Conservation (phyloP, 2,797 vertebrate genomes). For the Chaunax sp. region DNA sequence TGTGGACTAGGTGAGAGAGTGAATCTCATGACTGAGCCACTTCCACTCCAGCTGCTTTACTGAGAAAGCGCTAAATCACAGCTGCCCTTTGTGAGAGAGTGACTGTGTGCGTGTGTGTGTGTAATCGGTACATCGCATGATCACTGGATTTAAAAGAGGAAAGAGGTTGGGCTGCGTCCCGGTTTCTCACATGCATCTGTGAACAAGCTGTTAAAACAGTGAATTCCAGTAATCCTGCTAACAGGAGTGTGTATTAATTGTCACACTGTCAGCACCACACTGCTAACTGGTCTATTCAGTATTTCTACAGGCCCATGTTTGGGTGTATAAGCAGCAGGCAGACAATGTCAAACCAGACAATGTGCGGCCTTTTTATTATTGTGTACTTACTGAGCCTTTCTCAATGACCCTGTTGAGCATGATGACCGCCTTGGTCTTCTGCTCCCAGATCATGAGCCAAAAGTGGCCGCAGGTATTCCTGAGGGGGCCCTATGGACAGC, state of each 20-base stretch:
- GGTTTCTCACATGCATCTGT: conserved; percentile 37
- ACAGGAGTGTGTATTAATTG: conserved; percentile 4
- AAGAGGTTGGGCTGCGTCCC: conserved; percentile 31
- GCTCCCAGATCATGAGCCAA: conserved; percentile 99
- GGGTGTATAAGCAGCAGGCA: conserved; percentile 3
- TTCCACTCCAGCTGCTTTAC: conserved; percentile 60
- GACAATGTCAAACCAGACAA: conserved; percentile 26
- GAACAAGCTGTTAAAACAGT: conserved; percentile 49
- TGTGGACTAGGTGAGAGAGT: conserved; percentile 16
- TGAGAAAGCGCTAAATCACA: conserved; percentile 54
- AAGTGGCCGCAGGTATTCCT: conserved; percentile 98
- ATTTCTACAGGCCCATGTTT: conserved; percentile 17
- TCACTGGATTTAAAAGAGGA: conserved; percentile 43
- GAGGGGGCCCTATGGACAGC: conserved; percentile 90
- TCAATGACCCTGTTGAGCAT: conserved; percentile 99
- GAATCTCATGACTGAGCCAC: conserved; percentile 52
- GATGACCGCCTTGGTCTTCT: conserved; percentile 95
- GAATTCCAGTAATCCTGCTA: conserved; percentile 40
- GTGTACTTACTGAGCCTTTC: conserved; percentile 93
- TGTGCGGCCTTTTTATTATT: neutral
- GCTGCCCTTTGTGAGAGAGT: conserved; percentile 29
- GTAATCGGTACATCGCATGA: conserved; percentile 40
- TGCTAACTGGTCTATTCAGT: neutral
- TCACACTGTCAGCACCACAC: conserved; percentile 2
- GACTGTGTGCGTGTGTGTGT: conserved; percentile 18